A percentile compares a stretch with the other conserved stretches of the same genome.
Evolutionary conservation across 2,797 vertebrate species (phyloP).

Genomic region (Naso thynnoides): DNA sequence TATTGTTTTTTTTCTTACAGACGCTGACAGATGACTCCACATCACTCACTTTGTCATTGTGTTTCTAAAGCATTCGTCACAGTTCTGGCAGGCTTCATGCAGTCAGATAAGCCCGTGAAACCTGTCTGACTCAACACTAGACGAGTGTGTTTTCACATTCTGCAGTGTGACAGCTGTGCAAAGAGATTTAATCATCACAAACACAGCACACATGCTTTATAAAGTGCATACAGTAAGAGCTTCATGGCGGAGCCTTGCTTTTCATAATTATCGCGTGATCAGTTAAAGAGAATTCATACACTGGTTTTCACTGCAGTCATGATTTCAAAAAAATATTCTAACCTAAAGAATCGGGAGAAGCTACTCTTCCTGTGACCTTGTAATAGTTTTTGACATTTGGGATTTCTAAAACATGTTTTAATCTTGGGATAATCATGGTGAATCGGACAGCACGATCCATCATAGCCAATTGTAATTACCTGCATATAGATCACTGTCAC

Average conservation of each 20-base stretch:
- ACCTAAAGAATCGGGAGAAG: slow-evolving; percentile 8
- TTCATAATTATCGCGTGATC: slow-evolving; percentile 2
- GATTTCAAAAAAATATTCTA: slow-evolving; percentile 16
- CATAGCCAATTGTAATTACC: slow-evolving; percentile 76
- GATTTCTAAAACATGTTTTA: slow-evolving; percentile 76
- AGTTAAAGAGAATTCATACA: not conserved
- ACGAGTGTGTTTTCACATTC: slow-evolving; percentile 35
- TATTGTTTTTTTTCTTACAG: slow-evolving; percentile 11
- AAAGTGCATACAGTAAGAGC: no score
- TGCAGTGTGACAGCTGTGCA: slow-evolving; percentile 3
- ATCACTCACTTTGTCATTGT: not conserved
- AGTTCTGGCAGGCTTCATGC: slow-evolving; percentile 39
- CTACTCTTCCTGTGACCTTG: slow-evolving; percentile 43
- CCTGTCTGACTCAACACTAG: slow-evolving; percentile 35
- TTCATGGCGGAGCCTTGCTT: no score
- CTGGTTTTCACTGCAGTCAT: not conserved
- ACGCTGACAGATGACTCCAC: slow-evolving; percentile 10
- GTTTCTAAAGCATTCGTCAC: slow-evolving; percentile 13
- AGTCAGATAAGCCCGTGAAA: slow-evolving; percentile 26
- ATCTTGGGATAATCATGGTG: slow-evolving; percentile 73
- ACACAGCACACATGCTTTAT: slow-evolving; percentile 4
- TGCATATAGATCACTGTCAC: slow-evolving; percentile 80
- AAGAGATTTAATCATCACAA: slow-evolving; percentile 30
- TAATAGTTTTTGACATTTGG: slow-evolving; percentile 70
- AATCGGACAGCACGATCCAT: slow-evolving; percentile 73